Percentiles rank a stretch among this genome's conserved stretches.
These are phyloP conservation scores for Pocillopora verrucosa DNA, from an alignment of 64 coral and sea anemone genomes.

Conservation along the genomic window DNA sequence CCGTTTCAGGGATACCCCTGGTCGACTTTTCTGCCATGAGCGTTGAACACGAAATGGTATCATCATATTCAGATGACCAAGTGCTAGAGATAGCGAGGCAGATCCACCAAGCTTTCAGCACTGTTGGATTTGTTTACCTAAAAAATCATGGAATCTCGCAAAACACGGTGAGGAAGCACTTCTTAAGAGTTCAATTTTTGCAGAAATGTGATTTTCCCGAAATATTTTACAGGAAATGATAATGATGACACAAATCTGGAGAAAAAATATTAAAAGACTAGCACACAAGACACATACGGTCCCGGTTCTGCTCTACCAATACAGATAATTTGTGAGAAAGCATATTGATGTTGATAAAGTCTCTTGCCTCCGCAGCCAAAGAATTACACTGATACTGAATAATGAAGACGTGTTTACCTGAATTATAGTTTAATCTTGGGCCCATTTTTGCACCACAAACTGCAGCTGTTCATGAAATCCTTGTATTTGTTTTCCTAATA, in stretches of 20 bases:
- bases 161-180: constrained; percentile 8
- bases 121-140: constrained; percentile 64
- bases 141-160: constrained; percentile 63
- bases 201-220: background rate
- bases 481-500: background rate
- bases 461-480: too few species aligned
- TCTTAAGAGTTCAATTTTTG: background rate
- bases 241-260: too few species aligned
- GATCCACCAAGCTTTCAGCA: constrained; percentile 54
- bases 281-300: too few species aligned
- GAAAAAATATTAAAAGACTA: too few species aligned
- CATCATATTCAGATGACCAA: background rate
- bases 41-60: constrained; percentile 13
- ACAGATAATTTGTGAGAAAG: too few species aligned
- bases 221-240: too few species aligned
- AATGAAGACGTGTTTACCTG: too few species aligned
- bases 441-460: background rate
- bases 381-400: too few species aligned
- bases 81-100: constrained; percentile 45
- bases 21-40: constrained; percentile 54
- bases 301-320: too few species aligned
- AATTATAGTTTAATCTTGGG: too few species aligned
- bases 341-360: too few species aligned
- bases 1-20: constrained; percentile 43
- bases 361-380: too few species aligned